Base-by-base conservation (phyloP, 2,113 vertebrate genomes). In the Proteles cristata region DNA sequence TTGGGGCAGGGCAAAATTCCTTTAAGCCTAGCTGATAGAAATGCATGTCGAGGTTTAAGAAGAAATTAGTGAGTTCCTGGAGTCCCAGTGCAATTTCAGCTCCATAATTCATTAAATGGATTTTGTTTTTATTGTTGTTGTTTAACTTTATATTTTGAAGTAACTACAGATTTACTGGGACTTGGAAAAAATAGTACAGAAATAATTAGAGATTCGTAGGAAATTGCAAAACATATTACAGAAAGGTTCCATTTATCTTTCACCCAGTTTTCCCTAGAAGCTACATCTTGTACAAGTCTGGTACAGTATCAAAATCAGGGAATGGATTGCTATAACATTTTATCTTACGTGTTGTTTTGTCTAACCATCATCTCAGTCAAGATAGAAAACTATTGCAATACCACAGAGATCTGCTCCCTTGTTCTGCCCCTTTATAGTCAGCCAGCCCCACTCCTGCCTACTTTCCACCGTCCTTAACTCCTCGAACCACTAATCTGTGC, bases 111-210 rank as follows among this genome's bases (percentile, higher is more conserved):
- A 31, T 71, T 68, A 66, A n/a, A 11, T 68, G 17, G 35, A 11
- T 53, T 90, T 89, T 61, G 58, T 15, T 58, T 28, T 88, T 74
- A 19, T 79, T 73, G 0, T 43, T 63, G 11, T 55, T 90, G 81
- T 79, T 79, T 68, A 79, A 83, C 50, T 31, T 68, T 73, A 80
- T 82, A 26, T 88, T 97, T 97, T 93, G 65, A 50, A 31, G 31
- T 79, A 94, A 87, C 79, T 61, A 77, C 1, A 96, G 39, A 93
- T 83, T 68, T 63, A 83, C 23, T 87, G 76, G 12, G 90, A 92
- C 43, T 85, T 97, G 35, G 45, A 55, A 84, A 53, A 82, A 94
- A 77, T 76, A 76, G 11, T 17, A 55, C 35, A 95, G 35, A 33
- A 53, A 82, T 92, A 58, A 43, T 77, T 74, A 48, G 16, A 88